Evolutionary conservation across 2,797 vertebrate genomes (phyloP).

Genomic region (Pempheris klunzingeri): DNA sequence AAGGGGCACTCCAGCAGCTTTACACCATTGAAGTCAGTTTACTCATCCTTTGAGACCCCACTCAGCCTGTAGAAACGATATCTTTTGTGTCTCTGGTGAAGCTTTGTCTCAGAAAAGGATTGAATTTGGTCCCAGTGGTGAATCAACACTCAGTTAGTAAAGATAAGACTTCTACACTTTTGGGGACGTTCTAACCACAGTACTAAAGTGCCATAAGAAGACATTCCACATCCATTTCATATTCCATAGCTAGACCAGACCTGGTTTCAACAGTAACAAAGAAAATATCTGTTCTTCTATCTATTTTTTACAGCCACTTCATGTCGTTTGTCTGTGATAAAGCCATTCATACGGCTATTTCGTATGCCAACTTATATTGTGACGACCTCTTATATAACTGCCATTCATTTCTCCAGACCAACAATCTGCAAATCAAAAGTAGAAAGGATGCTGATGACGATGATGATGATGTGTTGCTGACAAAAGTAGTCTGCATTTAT

Average conservation of each 20-base stretch:
- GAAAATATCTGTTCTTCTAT: conserved; percentile 8
- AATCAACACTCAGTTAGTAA: neutral
- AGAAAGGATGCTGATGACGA: conserved; percentile 37
- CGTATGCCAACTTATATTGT: conserved; percentile 65
- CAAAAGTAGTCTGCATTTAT: conserved; percentile 71
- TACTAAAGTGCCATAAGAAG: conserved; percentile 22
- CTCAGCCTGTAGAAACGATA: neutral
- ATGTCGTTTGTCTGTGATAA: conserved; percentile 67
- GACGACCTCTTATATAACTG: conserved; percentile 59
- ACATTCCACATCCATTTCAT: conserved; percentile 33
- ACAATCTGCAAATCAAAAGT: conserved; percentile 52
- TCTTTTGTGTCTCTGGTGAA: neutral
- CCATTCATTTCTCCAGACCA: conserved; percentile 59
- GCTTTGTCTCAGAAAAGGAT: neutral
- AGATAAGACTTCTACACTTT: neutral
- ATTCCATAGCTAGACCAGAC: conserved; percentile 6
- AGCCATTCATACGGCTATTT: conserved; percentile 43
- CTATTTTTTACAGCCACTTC: conserved; percentile 32
- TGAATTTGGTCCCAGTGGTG: neutral
- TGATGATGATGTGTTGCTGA: conserved; percentile 61
- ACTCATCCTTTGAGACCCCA: neutral
- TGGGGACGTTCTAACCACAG: conserved; percentile 1
- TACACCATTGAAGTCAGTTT: neutral
- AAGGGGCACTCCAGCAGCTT: neutral
- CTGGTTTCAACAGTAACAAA: conserved; percentile 3